phyloP scores from a whole-genome alignment of 2,888 invertebrate genomes.

The Xestoiulus laeticollis region DNA sequence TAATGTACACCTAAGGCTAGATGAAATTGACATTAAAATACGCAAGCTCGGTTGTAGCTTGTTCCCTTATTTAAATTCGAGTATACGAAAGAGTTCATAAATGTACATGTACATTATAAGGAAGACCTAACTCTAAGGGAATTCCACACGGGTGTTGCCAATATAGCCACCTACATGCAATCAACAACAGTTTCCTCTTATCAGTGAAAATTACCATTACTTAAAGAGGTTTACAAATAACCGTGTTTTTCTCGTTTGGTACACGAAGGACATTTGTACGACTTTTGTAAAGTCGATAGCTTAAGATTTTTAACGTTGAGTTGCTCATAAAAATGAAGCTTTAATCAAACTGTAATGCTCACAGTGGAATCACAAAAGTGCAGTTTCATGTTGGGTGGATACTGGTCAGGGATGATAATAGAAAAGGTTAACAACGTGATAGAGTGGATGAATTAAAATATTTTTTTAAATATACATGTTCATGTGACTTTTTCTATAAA shows the following conservation, averaged over 20 bases:
- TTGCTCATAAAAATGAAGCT: background rate
- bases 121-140: background rate
- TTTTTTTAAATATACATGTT: too few relatives aligned
- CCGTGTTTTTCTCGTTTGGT: background rate
- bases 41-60: background rate
- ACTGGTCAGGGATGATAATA: background rate
- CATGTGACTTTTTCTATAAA: background rate
- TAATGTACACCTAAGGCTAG: background rate
- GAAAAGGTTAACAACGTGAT: background rate
- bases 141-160: background rate
- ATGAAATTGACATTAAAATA: background rate
- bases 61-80: background rate
- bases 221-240: background rate
- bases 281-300: background rate
- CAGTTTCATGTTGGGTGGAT: background rate
- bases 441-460: background rate
- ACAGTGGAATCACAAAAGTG: background rate
- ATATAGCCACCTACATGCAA: conserved; percentile 11
- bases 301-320: background rate
- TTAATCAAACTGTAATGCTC: background rate
- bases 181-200: background rate
- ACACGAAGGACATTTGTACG: conserved; percentile 15
- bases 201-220: background rate
- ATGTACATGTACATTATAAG: background rate
- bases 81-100: background rate